Conservation (phyloP, 2,113 vertebrate genomes). For the Triplophysa dalaica region DNA sequence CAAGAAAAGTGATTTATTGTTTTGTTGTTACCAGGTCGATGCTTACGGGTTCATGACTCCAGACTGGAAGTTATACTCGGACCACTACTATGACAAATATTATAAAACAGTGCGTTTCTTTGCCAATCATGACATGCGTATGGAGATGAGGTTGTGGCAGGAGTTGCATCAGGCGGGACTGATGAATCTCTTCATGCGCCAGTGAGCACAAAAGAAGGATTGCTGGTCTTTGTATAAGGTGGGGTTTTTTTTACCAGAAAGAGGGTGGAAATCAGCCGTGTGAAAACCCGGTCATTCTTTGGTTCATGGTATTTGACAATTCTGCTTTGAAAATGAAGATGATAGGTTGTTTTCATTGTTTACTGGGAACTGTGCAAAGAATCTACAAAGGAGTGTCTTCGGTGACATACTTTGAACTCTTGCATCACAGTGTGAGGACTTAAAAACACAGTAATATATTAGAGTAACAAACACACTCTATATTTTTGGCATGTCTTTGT, state of each 20-base stretch:
- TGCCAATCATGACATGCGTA: constrained; percentile 72
- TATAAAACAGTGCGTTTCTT: constrained; percentile 65
- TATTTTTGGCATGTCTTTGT: not conserved
- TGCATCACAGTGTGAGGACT: not conserved
- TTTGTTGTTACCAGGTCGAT: constrained; percentile 68
- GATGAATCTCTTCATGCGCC: constrained; percentile 70
- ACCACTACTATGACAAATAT: constrained; percentile 75
- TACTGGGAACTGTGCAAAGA: not conserved
- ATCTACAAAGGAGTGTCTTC: too few species aligned
- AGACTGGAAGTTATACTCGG: constrained; percentile 70
- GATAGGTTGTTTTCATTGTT: not conserved
- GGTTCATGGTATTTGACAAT: not conserved
- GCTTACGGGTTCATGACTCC: constrained; percentile 82
- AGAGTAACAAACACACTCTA: not conserved
- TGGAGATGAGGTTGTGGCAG: constrained; percentile 77
- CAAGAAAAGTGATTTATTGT: not conserved
- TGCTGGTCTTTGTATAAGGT: not conserved
- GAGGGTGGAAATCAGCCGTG: not conserved
- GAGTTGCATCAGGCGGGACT: constrained; percentile 68
- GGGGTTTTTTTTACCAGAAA: not conserved
- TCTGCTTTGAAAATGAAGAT: not conserved
- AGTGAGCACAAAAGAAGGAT: constrained; percentile 17
- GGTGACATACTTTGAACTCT: too few species aligned
- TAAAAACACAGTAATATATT: not conserved
- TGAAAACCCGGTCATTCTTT: not conserved